phyloP scores from a whole-genome alignment of 2,113 vertebrate genomes.

The Tretioscincus oriximinensis region DNA sequence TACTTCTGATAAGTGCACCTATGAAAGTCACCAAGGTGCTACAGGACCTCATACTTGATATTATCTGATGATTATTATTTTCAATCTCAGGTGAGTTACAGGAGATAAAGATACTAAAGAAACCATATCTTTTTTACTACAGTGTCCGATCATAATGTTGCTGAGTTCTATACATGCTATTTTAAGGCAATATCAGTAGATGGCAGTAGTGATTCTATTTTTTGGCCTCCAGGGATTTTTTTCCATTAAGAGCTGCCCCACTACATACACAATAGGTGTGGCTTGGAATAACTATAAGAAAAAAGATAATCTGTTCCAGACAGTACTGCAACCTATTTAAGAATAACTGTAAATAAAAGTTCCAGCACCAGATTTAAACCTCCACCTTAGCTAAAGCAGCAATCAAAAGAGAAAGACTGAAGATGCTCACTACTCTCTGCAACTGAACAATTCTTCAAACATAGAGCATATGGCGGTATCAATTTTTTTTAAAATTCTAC shows the following conservation, averaged over 20 bases:
- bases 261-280: neutral
- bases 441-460: neutral
- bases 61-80: too few species aligned
- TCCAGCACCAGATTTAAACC: neutral
- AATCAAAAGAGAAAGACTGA: neutral
- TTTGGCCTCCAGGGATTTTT: neutral
- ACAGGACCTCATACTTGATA: too few species aligned
- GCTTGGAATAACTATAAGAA: neutral
- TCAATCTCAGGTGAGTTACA: too few species aligned
- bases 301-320: too few species aligned
- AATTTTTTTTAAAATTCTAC: too few species aligned
- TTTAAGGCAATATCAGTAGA: neutral
- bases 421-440: neutral
- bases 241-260: neutral
- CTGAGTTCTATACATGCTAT: neutral
- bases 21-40: too few species aligned
- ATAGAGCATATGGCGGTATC: too few species aligned
- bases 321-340: neutral
- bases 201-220: neutral
- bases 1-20: too few species aligned
- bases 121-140: neutral
- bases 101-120: neutral
- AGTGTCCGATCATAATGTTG: neutral
- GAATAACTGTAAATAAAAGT: neutral
- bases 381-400: neutral